Evolutionary conservation across 2,888 invertebrate species (phyloP).

Genomic region (Alcis repandata): DNA sequence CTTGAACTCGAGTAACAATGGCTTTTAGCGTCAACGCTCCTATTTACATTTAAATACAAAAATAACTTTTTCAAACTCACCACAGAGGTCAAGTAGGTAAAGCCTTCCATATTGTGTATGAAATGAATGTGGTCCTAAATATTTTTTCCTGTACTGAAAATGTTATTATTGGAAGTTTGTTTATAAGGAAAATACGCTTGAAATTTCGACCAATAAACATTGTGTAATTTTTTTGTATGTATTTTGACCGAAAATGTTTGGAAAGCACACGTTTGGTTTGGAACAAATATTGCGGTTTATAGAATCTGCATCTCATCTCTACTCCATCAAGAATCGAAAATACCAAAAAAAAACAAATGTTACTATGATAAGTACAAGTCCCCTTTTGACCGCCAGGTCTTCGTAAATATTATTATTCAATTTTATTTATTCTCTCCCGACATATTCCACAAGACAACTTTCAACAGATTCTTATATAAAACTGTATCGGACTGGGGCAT

Average conservation of each 20-base stretch:
- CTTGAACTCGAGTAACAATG: slow-evolving; percentile 30
- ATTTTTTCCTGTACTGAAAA: no score
- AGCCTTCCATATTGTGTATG: slow-evolving; percentile 10
- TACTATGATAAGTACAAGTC: no score
- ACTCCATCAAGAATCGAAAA: no score
- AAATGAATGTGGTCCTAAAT: slow-evolving; percentile 3
- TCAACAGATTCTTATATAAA: not conserved
- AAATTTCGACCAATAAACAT: no score
- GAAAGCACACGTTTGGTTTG: not conserved
- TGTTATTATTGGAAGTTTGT: no score
- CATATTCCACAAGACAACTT: no score
- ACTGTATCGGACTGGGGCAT: not conserved
- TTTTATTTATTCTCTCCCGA: no score
- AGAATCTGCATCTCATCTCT: no score
- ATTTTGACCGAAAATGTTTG: not conserved
- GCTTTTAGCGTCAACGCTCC: slow-evolving; percentile 25
- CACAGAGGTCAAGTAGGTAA: slow-evolving; percentile 34
- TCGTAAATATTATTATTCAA: no score
- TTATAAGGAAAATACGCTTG: not conserved
- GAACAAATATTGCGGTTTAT: not conserved
- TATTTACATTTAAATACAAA: slow-evolving; percentile 40
- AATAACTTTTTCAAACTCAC: slow-evolving; percentile 33
- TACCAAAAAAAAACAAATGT: no score
- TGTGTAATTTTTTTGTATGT: no score
- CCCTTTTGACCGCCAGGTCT: no score